Conservation (phyloP, 2,888 invertebrate species). For the Linnaemya vulpina region DNA sequence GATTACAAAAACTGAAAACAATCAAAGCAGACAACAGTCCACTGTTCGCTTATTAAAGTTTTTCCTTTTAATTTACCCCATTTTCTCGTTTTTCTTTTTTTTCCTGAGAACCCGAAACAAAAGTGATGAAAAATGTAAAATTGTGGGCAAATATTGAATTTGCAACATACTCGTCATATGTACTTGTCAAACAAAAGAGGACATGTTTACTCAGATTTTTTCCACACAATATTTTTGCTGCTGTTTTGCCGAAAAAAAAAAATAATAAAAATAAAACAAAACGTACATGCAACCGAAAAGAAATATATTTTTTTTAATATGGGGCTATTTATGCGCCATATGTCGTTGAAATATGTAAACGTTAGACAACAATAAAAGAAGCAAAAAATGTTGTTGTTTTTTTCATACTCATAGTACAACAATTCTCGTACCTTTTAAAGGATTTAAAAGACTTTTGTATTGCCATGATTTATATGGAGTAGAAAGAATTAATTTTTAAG, state of each 20-base stretch:
- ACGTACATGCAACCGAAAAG: too few species aligned
- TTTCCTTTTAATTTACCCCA: slow-evolving; percentile 4
- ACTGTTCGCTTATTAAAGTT: slow-evolving; percentile 62
- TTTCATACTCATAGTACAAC: slow-evolving; percentile 51
- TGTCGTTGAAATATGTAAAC: slow-evolving; percentile 69
- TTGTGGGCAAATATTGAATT: slow-evolving; percentile 82
- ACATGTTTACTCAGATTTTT: slow-evolving; percentile 78
- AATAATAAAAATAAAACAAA: not conserved
- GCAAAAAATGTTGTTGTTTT: slow-evolving; percentile 7
- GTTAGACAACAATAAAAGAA: slow-evolving; percentile 37
- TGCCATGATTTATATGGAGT: slow-evolving; percentile 65
- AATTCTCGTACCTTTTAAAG: slow-evolving; percentile 47
- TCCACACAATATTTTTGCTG: slow-evolving; percentile 44
- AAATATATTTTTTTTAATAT: slow-evolving; percentile 52
- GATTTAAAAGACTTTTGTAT: slow-evolving; percentile 54
- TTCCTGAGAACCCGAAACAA: slow-evolving; percentile 65
- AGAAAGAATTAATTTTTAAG: slow-evolving; percentile 64
- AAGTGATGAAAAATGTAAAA: slow-evolving; percentile 77
- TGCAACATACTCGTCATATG: slow-evolving; percentile 81
- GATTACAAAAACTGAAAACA: too few species aligned
- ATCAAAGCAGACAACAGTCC: too few species aligned
- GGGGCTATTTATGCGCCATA: slow-evolving; percentile 70
- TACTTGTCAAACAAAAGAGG: slow-evolving; percentile 76
- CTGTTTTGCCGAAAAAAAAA: slow-evolving; percentile 25
- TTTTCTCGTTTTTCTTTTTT: slow-evolving; percentile 9